These are phyloP conservation scores for Pelosia muscerda DNA, from an alignment of 2,888 invertebrate genomes.

Conservation along the genomic window DNA sequence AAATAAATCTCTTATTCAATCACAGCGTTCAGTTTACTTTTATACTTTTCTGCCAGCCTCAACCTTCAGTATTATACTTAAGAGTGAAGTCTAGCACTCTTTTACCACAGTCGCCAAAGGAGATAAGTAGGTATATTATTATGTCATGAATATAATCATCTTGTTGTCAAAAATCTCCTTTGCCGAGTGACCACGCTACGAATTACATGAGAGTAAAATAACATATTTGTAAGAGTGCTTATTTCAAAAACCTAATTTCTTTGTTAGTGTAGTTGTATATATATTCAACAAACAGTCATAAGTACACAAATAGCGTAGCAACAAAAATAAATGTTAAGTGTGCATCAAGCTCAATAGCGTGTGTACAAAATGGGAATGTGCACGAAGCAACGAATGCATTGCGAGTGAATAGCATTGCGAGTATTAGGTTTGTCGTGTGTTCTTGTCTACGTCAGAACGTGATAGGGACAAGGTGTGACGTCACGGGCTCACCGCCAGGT, in stretches of 20 bases:
- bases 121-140: no score
- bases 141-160: no score
- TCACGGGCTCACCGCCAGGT: constrained; percentile 64
- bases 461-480: constrained; percentile 60
- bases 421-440: constrained; percentile 18
- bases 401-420: constrained; percentile 35
- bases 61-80: not conserved
- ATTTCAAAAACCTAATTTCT: not conserved
- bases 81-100: not conserved
- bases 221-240: not conserved
- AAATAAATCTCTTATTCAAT: no score
- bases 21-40: no score
- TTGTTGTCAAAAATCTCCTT: no score
- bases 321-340: constrained; percentile 29
- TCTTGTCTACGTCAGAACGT: constrained; percentile 23
- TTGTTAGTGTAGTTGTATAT: not conserved
- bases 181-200: no score
- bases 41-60: no score
- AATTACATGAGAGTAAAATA: no score
- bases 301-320: constrained; percentile 26
- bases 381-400: constrained; percentile 26
- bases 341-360: constrained; percentile 27
- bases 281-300: constrained; percentile 30
- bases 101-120: not conserved
- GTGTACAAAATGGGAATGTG: constrained; percentile 31